Conservation (phyloP, 2,888 invertebrate genomes). For the Eumerus sabulonum region DNA sequence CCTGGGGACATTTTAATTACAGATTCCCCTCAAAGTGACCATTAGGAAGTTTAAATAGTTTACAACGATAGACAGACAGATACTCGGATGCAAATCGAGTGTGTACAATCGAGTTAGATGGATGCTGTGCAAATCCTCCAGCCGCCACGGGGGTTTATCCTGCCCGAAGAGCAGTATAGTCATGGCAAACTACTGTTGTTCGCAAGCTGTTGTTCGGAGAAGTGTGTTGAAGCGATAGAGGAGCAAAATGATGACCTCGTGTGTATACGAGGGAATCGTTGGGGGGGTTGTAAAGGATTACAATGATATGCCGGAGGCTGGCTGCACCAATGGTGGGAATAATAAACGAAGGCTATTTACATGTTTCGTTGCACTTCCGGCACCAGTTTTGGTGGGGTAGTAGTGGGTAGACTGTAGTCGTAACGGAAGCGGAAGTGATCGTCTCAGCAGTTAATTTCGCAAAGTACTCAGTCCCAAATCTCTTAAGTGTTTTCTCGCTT, state of each 20-base stretch:
- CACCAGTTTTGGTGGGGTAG: conserved; percentile 58
- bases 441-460: conserved; percentile 65
- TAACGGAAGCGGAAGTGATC: conserved; percentile 47
- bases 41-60: conserved; percentile 69
- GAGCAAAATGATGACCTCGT: conserved; percentile 14
- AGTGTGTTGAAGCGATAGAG: too few relatives aligned
- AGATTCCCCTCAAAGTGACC: conserved; percentile 70
- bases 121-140: conserved; percentile 62
- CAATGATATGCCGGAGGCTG: conserved; percentile 46
- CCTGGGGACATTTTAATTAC: conserved; percentile 70
- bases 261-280: conserved; percentile 33
- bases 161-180: too few relatives aligned
- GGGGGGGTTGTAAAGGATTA: conserved; percentile 41
- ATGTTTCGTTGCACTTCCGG: conserved; percentile 67
- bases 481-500: conserved; percentile 57
- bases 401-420: conserved; percentile 39
- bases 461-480: conserved; percentile 65
- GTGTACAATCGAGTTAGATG: conserved; percentile 65
- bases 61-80: conserved; percentile 67
- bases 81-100: conserved; percentile 64
- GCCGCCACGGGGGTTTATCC: conserved; percentile 1
- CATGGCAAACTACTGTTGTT: too few relatives aligned
- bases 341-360: conserved; percentile 68
- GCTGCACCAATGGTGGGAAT: conserved; percentile 54
- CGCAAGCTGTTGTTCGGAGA: neutral